Conservation (phyloP, 1,140 invertebrate genomes). For the Solen grandis region DNA sequence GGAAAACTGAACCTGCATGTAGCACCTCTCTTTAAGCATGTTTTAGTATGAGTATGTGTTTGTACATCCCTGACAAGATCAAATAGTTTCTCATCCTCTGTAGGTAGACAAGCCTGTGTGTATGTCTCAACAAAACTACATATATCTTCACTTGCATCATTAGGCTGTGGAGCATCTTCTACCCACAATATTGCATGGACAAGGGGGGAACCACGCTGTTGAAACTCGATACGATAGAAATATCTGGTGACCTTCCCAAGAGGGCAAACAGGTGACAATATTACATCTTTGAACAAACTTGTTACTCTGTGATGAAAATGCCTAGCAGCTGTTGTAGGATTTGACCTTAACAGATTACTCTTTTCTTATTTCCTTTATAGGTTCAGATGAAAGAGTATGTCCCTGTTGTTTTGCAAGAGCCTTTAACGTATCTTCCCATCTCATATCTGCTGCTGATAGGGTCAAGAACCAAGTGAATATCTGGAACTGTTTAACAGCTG, state of each 20-base stretch:
- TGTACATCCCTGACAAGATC: constrained; percentile 7
- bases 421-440: constrained; percentile 56
- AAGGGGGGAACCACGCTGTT: constrained; percentile 81
- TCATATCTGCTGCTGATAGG: constrained; percentile 60
- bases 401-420: constrained; percentile 49
- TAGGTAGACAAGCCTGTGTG: constrained; percentile 27
- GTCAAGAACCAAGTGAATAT: constrained; percentile 57
- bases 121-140: constrained; percentile 50
- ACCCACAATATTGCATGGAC: constrained; percentile 80
- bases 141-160: constrained; percentile 31
- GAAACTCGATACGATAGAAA: constrained; percentile 79
- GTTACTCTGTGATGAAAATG: constrained; percentile 59
- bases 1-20: constrained; percentile 34
- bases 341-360: constrained; percentile 52
- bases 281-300: too few species aligned
- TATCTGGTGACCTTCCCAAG: constrained; percentile 60
- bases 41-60: constrained; percentile 40
- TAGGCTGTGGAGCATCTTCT: constrained; percentile 72
- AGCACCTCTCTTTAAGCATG: constrained; percentile 40
- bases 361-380: constrained; percentile 50
- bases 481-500: constrained; percentile 49
- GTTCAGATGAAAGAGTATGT: constrained; percentile 32
- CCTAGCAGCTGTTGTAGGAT: constrained; percentile 60
- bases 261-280: constrained; percentile 35
- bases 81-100: constrained; percentile 30